Conservation (phyloP, 2,888 invertebrate genomes). For the Pantelozetes paolii region DNA sequence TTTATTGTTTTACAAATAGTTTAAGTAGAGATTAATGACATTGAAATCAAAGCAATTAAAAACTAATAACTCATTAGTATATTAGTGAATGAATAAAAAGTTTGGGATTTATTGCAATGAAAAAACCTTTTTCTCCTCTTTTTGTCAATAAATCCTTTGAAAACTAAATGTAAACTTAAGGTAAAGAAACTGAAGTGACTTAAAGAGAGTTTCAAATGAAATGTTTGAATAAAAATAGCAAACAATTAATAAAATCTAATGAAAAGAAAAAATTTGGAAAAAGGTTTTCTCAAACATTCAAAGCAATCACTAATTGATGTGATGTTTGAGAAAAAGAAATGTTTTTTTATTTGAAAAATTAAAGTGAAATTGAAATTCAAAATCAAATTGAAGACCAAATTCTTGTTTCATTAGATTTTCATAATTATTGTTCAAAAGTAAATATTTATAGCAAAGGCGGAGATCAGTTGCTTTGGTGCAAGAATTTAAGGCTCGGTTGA, state of each 20-base stretch:
- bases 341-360: background rate
- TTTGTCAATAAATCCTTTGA: background rate
- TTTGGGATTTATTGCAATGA: background rate
- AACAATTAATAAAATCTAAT: background rate
- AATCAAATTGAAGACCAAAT: no score
- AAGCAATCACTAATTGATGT: slow-evolving; percentile 1
- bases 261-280: background rate
- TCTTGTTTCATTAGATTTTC: slow-evolving; percentile 3
- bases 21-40: background rate
- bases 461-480: background rate
- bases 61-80: background rate
- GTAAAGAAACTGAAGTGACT: slow-evolving; percentile 18
- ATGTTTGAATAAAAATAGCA: background rate
- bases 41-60: background rate
- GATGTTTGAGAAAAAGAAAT: background rate
- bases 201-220: background rate
- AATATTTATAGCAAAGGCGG: slow-evolving; percentile 31
- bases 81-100: background rate
- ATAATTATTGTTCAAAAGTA: slow-evolving; percentile 9
- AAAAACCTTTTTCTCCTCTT: background rate
- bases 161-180: background rate
- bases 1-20: background rate
- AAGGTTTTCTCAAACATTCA: background rate
- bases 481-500: background rate
- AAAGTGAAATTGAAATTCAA: background rate